phyloP scores from a whole-genome alignment of 92 coral and sea anemone species.

The Galaxea fascicularis region DNA sequence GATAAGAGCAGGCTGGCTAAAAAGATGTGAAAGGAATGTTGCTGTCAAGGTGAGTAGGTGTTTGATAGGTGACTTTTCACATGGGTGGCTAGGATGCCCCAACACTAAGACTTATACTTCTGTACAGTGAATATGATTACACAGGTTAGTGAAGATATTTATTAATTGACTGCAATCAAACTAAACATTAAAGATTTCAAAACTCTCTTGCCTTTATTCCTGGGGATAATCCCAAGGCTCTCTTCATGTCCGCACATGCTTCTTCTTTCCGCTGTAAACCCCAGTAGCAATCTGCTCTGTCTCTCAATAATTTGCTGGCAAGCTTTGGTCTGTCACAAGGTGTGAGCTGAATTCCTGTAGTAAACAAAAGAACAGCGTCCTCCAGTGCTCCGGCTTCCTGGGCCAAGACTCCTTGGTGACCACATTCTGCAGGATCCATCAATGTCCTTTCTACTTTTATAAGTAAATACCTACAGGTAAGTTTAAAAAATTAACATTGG shows the following conservation, averaged over 20 bases:
- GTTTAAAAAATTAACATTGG: no score
- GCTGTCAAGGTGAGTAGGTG: no score
- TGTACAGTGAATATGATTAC: no score
- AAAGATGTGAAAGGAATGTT: no score
- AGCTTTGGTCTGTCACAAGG: constrained; percentile 51
- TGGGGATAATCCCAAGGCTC: constrained; percentile 52
- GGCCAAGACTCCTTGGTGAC: constrained; percentile 30
- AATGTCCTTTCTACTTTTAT: no score
- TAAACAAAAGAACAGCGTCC: constrained; percentile 43
- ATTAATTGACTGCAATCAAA: neutral
- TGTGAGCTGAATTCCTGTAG: constrained; percentile 44
- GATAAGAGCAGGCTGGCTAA: no score
- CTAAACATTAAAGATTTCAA: neutral
- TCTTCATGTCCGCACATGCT: constrained; percentile 64
- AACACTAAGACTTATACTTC: no score
- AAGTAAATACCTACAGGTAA: neutral
- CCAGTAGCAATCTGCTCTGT: constrained; percentile 73
- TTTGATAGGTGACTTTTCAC: no score
- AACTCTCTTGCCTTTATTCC: constrained; percentile 14
- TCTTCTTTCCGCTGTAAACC: constrained; percentile 39
- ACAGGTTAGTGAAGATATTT: neutral
- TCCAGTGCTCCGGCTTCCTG: constrained; percentile 36
- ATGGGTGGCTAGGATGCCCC: no score
- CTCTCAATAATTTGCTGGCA: constrained; percentile 48
- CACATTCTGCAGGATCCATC: constrained; percentile 38